These are phyloP conservation scores for Drosophila multiciliata DNA, from an alignment of 2,888 invertebrate species.

Conservation along the genomic window DNA sequence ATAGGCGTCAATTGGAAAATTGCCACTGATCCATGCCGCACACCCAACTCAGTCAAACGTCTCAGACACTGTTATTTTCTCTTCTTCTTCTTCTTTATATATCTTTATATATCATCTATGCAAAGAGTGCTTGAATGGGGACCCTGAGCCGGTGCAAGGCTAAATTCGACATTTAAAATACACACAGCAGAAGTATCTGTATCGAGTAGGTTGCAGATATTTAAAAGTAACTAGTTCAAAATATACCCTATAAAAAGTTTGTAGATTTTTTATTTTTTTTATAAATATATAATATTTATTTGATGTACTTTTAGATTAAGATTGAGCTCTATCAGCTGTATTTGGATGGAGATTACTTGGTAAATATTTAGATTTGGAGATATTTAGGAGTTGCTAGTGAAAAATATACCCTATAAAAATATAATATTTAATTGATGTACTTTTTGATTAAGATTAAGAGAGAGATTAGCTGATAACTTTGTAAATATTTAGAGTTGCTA, in stretches of 20 bases:
- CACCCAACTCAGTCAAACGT: constrained; percentile 22
- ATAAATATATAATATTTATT: not conserved
- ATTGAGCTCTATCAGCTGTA: too few relatives aligned
- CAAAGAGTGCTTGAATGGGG: constrained; percentile 1
- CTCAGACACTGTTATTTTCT: constrained; percentile 14
- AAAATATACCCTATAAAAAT: not conserved
- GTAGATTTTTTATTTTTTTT: too few relatives aligned
- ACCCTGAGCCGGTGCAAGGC: constrained; percentile 37
- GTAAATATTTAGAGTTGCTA: not conserved
- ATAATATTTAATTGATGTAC: not conserved
- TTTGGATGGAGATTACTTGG: too few relatives aligned
- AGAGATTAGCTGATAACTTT: too few relatives aligned
- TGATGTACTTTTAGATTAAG: too few relatives aligned
- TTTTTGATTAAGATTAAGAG: not conserved
- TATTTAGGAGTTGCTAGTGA: not conserved
- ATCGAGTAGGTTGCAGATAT: not conserved
- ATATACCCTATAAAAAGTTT: not conserved
- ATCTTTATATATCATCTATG: not conserved
- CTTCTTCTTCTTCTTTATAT: not conserved
- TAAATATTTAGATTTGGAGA: too few relatives aligned
- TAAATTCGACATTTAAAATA: constrained; percentile 16
- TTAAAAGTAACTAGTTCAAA: not conserved
- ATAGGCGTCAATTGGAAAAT: constrained; percentile 80
- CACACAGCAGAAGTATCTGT: not conserved
- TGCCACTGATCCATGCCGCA: constrained; percentile 71